Conservation (phyloP, 1,140 invertebrate genomes). For the Pseudomyrmex flavicornis region DNA sequence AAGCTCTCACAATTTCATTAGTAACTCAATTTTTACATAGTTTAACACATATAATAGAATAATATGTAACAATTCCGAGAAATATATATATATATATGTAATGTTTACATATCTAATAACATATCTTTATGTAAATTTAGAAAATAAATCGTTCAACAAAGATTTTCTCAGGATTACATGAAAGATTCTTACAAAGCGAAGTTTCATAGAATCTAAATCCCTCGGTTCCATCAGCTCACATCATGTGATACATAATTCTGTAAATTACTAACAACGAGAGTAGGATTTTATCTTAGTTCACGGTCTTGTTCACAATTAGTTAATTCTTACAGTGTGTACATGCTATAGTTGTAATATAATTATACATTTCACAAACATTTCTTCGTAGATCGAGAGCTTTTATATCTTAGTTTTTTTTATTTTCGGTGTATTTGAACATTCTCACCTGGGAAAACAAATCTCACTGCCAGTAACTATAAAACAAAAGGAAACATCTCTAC, state of each 20-base stretch:
- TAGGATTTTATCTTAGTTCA: conserved; percentile 74
- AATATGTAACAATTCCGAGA: conserved; percentile 39
- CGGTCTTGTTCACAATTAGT: conserved; percentile 70
- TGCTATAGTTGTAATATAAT: conserved; percentile 64
- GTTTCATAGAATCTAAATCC: conserved; percentile 28
- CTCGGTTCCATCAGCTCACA: conserved; percentile 68
- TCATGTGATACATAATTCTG: conserved; percentile 70
- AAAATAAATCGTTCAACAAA: conserved; percentile 24
- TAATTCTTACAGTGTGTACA: conserved; percentile 57
- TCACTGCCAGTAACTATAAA: conserved; percentile 40
- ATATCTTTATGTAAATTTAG: conserved; percentile 34
- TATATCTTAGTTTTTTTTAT: conserved; percentile 25
- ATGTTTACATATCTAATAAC: conserved; percentile 53
- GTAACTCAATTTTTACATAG: conserved; percentile 42
- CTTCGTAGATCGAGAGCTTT: conserved; percentile 29
- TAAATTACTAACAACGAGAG: conserved; percentile 78
- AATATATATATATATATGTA: conserved; percentile 43
- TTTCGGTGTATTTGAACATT: conserved; percentile 38
- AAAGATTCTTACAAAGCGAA: background rate
- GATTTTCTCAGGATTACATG: no score
- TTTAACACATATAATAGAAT: conserved; percentile 43
- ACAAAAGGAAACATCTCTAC: conserved; percentile 24
- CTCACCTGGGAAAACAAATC: conserved; percentile 28
- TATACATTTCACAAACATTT: conserved; percentile 58
- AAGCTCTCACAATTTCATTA: conserved; percentile 29